phyloP scores from a whole-genome alignment of 2,113 vertebrate species.

The Etia nguti region DNA sequence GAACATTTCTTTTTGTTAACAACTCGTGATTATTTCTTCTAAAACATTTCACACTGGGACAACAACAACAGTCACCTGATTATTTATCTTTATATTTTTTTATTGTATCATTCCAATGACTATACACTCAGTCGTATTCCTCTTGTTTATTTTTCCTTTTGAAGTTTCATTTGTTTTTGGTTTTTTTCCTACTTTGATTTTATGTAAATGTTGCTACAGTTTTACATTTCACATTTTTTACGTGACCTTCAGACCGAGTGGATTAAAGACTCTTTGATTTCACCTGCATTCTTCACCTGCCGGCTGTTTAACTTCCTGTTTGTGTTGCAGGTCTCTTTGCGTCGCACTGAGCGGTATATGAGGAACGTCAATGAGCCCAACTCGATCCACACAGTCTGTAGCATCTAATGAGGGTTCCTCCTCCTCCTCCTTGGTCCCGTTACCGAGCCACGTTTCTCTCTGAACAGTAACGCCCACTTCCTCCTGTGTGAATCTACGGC shows the following conservation, averaged over 20 bases:
- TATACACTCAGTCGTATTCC: neutral
- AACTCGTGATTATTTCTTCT: neutral
- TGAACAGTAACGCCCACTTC: neutral
- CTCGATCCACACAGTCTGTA: neutral
- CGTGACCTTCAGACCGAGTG: neutral
- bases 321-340: neutral
- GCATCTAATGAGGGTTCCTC: neutral
- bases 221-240: neutral
- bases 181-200: neutral
- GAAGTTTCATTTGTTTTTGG: neutral
- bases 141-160: neutral
- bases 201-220: neutral
- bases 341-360: neutral
- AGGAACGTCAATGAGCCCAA: neutral
- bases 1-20: neutral
- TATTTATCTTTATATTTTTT: neutral
- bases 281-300: neutral
- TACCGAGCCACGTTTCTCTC: neutral
- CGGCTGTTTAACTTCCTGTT: neutral
- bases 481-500: neutral
- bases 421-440: neutral
- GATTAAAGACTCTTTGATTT: neutral
- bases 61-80: neutral
- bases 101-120: neutral
- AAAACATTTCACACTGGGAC: neutral